A percentile compares a stretch with the other conserved stretches of the same genome.
Evolutionary conservation across 2,888 invertebrate species (phyloP).

Genomic region (Drosophila neonasuta): DNA sequence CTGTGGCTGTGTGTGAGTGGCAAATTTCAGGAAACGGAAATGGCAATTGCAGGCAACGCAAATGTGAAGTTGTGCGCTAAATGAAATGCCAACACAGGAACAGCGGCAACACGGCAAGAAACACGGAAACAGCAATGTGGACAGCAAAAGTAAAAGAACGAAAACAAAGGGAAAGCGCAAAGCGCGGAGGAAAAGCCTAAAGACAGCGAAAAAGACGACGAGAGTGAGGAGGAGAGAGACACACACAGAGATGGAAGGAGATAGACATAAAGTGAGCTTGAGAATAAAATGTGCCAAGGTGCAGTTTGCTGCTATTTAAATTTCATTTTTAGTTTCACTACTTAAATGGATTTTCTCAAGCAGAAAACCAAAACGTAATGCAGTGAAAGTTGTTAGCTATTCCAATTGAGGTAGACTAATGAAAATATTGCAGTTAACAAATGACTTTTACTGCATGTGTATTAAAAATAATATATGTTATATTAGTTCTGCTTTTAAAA

Average conservation of each 20-base stretch:
- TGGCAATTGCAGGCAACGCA: conserved; percentile 73
- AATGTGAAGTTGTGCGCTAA: conserved; percentile 75
- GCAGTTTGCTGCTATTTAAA: conserved; percentile 68
- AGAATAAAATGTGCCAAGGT: conserved; percentile 32
- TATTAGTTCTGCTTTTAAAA: neutral
- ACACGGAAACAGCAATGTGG: conserved; percentile 63
- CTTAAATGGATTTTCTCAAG: conserved; percentile 32
- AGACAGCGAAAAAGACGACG: neutral
- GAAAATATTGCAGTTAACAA: neutral
- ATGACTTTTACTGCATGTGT: neutral
- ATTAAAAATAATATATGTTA: neutral
- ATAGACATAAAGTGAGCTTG: neutral
- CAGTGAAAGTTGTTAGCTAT: conserved; percentile 19
- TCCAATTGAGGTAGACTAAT: neutral
- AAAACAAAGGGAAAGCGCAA: conserved; percentile 2
- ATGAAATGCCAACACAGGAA: conserved; percentile 75
- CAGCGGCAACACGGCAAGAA: conserved; percentile 65
- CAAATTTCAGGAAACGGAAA: conserved; percentile 74
- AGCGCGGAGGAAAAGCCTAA: neutral
- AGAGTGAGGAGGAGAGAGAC: neutral
- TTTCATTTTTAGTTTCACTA: conserved; percentile 51
- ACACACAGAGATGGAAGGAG: neutral
- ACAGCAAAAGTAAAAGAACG: conserved; percentile 37
- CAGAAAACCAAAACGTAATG: conserved; percentile 14
- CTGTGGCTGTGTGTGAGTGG: conserved; percentile 69